Percentiles rank a stretch among this genome's conserved stretches.
phyloP scores from a whole-genome alignment of 2,113 vertebrate genomes.

The Tringa solitaria region DNA sequence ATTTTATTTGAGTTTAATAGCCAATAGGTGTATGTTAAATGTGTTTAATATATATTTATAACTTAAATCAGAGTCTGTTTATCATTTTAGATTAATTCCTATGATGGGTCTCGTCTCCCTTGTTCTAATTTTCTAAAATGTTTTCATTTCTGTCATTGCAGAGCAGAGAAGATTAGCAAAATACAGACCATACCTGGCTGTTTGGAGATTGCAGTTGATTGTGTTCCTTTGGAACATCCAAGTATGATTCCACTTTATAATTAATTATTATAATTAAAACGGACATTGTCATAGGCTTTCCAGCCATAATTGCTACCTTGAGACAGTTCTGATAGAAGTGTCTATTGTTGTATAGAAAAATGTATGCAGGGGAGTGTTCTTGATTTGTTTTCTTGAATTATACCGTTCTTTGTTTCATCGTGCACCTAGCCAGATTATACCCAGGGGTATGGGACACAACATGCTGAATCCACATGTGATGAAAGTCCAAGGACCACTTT shows the following conservation, averaged over 20 bases:
- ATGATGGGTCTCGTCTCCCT: neutral
- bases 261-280: neutral
- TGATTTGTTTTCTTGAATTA: neutral
- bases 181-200: slow-evolving; percentile 91
- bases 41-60: neutral
- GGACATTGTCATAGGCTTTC: neutral
- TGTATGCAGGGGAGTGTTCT: neutral
- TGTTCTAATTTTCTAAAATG: neutral
- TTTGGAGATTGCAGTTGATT: slow-evolving; percentile 88
- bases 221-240: slow-evolving; percentile 90
- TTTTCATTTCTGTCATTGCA: slow-evolving; percentile 69
- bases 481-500: neutral
- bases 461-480: neutral
- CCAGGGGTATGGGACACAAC: neutral
- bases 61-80: neutral
- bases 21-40: neutral
- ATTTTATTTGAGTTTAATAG: neutral
- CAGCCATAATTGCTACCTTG: neutral
- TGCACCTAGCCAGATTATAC: neutral
- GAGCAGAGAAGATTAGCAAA: slow-evolving; percentile 94
- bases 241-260: slow-evolving; percentile 77
- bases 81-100: neutral
- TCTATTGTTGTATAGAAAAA: neutral
- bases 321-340: neutral
- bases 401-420: neutral